Percentiles rank a stretch among this genome's conserved stretches.
Conservation (phyloP, 2,888 invertebrate species). For the Oxycera nigricornis region DNA sequence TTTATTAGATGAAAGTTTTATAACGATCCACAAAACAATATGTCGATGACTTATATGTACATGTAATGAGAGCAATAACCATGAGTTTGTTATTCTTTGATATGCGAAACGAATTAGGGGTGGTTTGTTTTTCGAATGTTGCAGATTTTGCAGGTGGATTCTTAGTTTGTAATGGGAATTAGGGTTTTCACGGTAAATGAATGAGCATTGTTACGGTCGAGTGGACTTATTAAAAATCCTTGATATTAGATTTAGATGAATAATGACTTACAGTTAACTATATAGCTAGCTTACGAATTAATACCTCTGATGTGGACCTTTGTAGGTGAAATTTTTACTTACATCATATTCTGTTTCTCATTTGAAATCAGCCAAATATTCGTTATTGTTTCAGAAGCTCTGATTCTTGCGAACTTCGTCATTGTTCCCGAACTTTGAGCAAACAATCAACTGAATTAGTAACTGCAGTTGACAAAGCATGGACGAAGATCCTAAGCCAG, state of each 20-base stretch:
- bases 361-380: too few species aligned
- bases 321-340: too few species aligned
- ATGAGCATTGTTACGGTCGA: not conserved
- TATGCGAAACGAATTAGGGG: conserved; percentile 38
- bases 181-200: conserved; percentile 7
- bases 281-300: too few species aligned
- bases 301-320: too few species aligned
- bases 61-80: not conserved
- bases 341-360: too few species aligned
- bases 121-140: conserved; percentile 31
- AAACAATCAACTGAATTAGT: too few species aligned
- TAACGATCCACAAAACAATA: conserved; percentile 9
- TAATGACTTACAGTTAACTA: too few species aligned
- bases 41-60: conserved; percentile 14
- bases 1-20: conserved; percentile 26
- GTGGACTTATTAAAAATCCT: not conserved
- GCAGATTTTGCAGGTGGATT: conserved; percentile 33
- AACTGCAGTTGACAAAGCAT: too few species aligned
- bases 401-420: too few species aligned
- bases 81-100: conserved; percentile 34
- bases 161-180: not conserved
- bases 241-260: conserved; percentile 13
- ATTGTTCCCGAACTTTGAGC: too few species aligned
- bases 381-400: too few species aligned
- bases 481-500: not conserved